These are phyloP conservation scores for Osmoderma eremita DNA, from an alignment of 2,888 invertebrate genomes.

Conservation along the genomic window DNA sequence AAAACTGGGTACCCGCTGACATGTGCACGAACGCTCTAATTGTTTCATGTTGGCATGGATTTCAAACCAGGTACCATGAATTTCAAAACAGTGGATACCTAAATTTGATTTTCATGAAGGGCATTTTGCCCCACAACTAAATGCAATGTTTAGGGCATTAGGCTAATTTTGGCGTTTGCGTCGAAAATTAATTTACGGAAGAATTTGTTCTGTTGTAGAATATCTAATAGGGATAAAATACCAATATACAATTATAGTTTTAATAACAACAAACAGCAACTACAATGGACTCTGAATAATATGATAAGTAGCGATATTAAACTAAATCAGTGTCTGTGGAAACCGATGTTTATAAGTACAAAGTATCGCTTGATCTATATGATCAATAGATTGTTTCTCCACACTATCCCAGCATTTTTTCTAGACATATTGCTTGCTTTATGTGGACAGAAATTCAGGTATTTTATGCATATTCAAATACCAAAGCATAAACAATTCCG, in stretches of 20 bases:
- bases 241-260: constrained; percentile 41
- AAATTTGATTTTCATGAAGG: no score
- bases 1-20: constrained; percentile 61
- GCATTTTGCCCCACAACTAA: no score
- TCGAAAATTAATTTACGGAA: not conserved
- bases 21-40: constrained; percentile 61
- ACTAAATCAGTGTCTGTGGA: constrained; percentile 34
- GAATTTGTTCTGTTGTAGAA: not conserved
- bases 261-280: not conserved
- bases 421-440: constrained; percentile 29
- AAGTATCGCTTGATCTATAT: not conserved
- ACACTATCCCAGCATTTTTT: constrained; percentile 34
- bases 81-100: not conserved
- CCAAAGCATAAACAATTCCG: not conserved
- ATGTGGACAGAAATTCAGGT: constrained; percentile 35
- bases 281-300: not conserved
- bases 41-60: constrained; percentile 59
- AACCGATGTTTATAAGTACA: not conserved
- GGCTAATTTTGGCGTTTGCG: no score
- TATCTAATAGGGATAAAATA: not conserved
- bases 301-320: not conserved
- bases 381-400: constrained; percentile 33
- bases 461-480: not conserved
- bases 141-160: no score
- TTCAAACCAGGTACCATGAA: constrained; percentile 48